Evolutionary conservation across 2,113 vertebrate genomes (phyloP), one percentile per base, ranked within the genome.

Genomic region (Pogonocichla stellata): DNA sequence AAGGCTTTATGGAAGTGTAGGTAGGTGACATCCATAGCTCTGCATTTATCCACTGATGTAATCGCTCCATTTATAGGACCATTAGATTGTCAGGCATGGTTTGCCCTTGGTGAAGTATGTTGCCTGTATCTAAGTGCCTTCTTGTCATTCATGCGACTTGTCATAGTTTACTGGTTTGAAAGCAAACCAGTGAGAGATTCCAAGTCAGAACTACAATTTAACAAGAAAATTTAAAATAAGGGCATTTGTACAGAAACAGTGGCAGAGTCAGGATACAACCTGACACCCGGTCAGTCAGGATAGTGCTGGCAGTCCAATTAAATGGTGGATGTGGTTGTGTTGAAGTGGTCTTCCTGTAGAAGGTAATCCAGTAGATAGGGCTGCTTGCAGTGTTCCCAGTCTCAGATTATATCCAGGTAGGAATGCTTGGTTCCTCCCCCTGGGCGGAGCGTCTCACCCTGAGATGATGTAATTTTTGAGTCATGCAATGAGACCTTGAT

Each of bases 401-500:
- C 11, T 53, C 38, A 18, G 25, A 18, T 64, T 26, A 42, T 53
- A 53, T 43, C 29, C 14, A 34, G 48, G 24, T 64, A 42, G 8
- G 6, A 79, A 53, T 53, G 8, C 5, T 42, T 62, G 36, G 14
- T 42, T 64, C 24, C 8, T 64, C 5, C 5, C 24, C 14, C 14
- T 34, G 38, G 31, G 24, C 1, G 0, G 8, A 53, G 38, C 14
- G 6, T 62, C 23, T 53, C 10, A 18, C 14, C 28, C 10, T 64
- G 48, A 8, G 10, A 34, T 34, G 47, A 23, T 53, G 24, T 34
- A 10, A 34, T 79, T 79, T 51, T 64, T 23, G 31, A 42, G 31
- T 79, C 19, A 17, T 51, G 19, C 14, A 28, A 12, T 42, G 14
- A 43, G 31, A 16, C 24, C 13, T 13, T 42, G 24, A 29, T 51